Evolutionary conservation across 2,888 invertebrate species (phyloP).

Genomic region (Ectemnius lituratus): DNA sequence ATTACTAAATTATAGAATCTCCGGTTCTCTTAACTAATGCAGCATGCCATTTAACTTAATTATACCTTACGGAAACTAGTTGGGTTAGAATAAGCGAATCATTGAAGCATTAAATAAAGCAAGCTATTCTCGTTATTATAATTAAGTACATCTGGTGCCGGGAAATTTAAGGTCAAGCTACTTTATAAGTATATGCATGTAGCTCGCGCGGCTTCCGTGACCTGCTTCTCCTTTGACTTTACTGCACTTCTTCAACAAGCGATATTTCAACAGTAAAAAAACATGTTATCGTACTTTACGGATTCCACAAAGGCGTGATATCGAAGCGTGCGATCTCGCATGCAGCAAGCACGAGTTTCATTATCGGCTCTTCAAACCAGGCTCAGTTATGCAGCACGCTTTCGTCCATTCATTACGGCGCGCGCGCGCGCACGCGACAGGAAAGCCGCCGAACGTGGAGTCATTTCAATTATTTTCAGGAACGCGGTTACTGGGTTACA

Average conservation of each 20-base stretch:
- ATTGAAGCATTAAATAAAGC: too few species aligned
- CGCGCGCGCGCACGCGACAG: neutral
- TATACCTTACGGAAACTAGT: too few species aligned
- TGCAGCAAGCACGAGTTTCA: too few species aligned
- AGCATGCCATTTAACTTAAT: too few species aligned
- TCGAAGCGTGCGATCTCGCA: constrained; percentile 8
- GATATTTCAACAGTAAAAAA: too few species aligned
- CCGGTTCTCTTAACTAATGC: too few species aligned
- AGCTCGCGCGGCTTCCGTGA: constrained; percentile 55
- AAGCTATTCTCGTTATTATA: too few species aligned
- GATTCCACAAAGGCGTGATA: neutral
- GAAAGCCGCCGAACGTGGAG: neutral
- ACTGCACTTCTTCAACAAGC: constrained; percentile 30
- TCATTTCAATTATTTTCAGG: constrained; percentile 18
- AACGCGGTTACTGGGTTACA: constrained; percentile 23
- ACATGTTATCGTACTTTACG: neutral
- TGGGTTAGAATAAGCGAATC: too few species aligned
- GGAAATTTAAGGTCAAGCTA: constrained; percentile 53
- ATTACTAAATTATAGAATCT: too few species aligned
- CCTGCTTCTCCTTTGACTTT: constrained; percentile 56
- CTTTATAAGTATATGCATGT: constrained; percentile 39
- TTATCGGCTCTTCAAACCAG: too few species aligned
- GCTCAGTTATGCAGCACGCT: neutral
- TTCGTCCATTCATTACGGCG: neutral
- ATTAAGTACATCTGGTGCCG: constrained; percentile 17